These are phyloP conservation scores for Pipra filicauda DNA, from an alignment of 2,113 vertebrate species.

Conservation along the genomic window DNA sequence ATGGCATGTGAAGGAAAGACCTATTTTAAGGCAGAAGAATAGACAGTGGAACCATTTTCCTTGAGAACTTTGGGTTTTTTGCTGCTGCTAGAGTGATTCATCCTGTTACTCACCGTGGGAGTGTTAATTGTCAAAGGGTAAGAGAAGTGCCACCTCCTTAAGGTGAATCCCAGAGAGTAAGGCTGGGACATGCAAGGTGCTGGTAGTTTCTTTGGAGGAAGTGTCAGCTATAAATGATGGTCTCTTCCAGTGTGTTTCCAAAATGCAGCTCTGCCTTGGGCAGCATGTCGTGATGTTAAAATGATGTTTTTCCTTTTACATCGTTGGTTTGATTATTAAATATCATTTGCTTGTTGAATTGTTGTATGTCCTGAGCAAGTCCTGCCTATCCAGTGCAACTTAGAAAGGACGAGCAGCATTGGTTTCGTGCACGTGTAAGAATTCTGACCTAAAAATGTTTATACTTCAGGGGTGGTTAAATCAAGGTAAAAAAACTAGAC, in stretches of 20 bases:
- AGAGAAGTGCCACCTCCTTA: neutral
- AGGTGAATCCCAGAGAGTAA: neutral
- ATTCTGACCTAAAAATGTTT: neutral
- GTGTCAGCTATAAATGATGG: neutral
- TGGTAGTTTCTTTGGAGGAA: neutral
- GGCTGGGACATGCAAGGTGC: neutral
- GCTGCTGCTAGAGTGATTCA: neutral
- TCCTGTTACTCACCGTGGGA: neutral
- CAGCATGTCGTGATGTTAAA: neutral
- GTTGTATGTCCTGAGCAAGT: rapidly evolving
- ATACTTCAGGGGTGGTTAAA: neutral
- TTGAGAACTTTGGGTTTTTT: neutral
- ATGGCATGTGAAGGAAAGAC: neutral
- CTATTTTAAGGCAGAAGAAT: neutral
- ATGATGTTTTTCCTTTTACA: neutral
- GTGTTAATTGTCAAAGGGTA: neutral
- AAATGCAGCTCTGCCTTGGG: neutral
- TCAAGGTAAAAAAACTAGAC: neutral
- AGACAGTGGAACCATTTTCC: neutral
- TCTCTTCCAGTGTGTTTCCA: neutral
- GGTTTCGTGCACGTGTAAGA: neutral
- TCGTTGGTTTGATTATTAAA: neutral
- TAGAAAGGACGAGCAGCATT: neutral
- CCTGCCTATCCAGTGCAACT: neutral
- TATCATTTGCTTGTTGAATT: neutral